A percentile compares a stretch with the other conserved stretches of the same genome.
Evolutionary conservation across 1,140 invertebrate species (phyloP).

Genomic region (Leptoteleia sp.): DNA sequence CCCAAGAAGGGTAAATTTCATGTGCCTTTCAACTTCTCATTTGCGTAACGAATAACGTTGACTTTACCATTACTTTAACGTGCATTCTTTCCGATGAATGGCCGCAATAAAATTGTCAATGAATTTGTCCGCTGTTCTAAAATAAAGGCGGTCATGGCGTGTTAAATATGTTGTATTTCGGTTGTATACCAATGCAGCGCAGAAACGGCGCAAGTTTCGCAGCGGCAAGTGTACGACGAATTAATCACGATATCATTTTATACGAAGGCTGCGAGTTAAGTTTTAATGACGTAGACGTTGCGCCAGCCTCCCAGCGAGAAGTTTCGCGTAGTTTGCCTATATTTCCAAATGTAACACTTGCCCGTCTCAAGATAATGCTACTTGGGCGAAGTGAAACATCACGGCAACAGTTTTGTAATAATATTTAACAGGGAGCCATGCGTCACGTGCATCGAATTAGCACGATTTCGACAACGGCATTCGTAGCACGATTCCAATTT

Average conservation of each 20-base stretch:
- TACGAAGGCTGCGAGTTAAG: conserved; percentile 43
- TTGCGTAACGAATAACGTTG: neutral
- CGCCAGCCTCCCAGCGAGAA: conserved; percentile 22
- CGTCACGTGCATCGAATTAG: conserved; percentile 62
- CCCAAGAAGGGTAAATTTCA: no score
- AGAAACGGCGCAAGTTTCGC: conserved; percentile 23
- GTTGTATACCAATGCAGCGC: conserved; percentile 4
- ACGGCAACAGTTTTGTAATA: conserved; percentile 53
- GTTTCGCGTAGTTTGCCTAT: conserved; percentile 52
- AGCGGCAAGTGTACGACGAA: conserved; percentile 29
- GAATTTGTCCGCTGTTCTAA: neutral
- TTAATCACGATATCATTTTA: conserved; percentile 61
- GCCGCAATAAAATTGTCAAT: no score
- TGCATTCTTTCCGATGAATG: conserved; percentile 1
- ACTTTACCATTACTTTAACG: neutral
- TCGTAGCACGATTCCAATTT: conserved; percentile 54
- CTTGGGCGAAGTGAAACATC: conserved; percentile 60
- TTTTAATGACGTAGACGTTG: conserved; percentile 58
- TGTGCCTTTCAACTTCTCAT: neutral
- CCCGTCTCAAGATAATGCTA: conserved; percentile 61
- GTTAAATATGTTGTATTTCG: conserved; percentile 8
- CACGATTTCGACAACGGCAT: conserved; percentile 55
- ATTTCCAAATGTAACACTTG: conserved; percentile 62
- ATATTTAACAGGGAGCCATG: conserved; percentile 52
- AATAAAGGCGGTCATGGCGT: conserved; percentile 1